phyloP scores from a whole-genome alignment of 2,113 vertebrate species.

The Callopanchax toddi region DNA sequence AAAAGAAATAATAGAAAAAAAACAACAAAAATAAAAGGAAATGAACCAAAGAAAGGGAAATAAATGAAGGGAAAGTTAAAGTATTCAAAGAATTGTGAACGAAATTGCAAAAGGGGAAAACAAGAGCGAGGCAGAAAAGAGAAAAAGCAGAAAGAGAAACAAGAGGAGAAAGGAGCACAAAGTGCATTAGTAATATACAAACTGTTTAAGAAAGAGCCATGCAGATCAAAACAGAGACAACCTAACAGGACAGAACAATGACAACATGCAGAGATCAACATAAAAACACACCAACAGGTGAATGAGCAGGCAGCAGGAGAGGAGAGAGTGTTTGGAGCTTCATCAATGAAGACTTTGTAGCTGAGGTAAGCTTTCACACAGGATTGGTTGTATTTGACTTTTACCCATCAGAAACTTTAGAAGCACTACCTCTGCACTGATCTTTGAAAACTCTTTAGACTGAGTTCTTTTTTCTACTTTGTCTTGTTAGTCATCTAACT shows the following conservation, averaged over 20 bases:
- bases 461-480: constrained; percentile 13
- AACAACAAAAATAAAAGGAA: constrained; percentile 57
- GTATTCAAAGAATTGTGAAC: background rate
- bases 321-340: too few species aligned
- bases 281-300: constrained; percentile 49
- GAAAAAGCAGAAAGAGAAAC: constrained; percentile 62
- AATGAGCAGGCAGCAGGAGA: constrained; percentile 36
- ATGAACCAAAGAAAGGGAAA: constrained; percentile 36
- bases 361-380: too few species aligned
- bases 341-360: too few species aligned
- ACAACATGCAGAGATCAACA: constrained; percentile 58
- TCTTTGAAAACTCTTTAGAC: constrained; percentile 7
- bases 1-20: constrained; percentile 62
- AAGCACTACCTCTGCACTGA: constrained; percentile 8
- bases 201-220: constrained; percentile 48
- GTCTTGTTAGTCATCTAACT: constrained; percentile 27
- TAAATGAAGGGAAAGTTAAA: constrained; percentile 74
- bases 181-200: constrained; percentile 82
- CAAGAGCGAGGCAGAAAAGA: constrained; percentile 79
- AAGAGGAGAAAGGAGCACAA: constrained; percentile 87
- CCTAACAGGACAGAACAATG: constrained; percentile 15
- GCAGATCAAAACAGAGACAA: constrained; percentile 38
- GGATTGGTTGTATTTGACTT: too few species aligned
- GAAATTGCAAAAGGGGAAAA: constrained; percentile 71
- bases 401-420: constrained; percentile 1